These are phyloP conservation scores for Apeltes quadracus DNA, from an alignment of 2,113 vertebrate genomes.

Conservation along the genomic window DNA sequence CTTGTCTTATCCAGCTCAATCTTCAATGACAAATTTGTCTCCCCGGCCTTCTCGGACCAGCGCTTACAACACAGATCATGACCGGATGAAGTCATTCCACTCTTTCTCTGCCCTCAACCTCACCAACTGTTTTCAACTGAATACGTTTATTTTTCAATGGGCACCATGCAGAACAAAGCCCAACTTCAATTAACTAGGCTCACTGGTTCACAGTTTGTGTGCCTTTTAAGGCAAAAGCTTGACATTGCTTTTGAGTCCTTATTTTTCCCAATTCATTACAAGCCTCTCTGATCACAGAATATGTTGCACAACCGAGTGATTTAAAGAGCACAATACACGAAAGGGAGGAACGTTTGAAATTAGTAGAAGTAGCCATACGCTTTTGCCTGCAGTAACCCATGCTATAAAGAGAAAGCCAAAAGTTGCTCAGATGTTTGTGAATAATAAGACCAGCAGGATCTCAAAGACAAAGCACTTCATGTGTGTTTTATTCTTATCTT, in stretches of 20 bases:
- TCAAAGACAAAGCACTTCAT: neutral
- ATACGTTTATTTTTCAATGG: conserved; percentile 47
- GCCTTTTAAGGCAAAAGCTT: conserved; percentile 55
- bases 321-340: conserved; percentile 21
- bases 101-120: conserved; percentile 19
- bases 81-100: conserved; percentile 18
- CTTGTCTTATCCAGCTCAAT: conserved; percentile 1
- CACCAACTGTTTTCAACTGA: conserved; percentile 34
- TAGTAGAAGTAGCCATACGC: conserved; percentile 10
- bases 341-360: conserved; percentile 24
- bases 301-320: conserved; percentile 47
- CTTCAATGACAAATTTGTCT: conserved; percentile 26
- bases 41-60: conserved; percentile 7
- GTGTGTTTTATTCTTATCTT: neutral
- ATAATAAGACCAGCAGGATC: neutral
- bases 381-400: conserved; percentile 17
- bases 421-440: conserved; percentile 11
- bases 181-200: conserved; percentile 57
- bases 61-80: conserved; percentile 18
- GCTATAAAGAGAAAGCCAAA: conserved; percentile 16
- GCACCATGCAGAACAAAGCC: conserved; percentile 58
- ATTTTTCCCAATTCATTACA: conserved; percentile 45
- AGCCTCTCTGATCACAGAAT: conserved; percentile 55
- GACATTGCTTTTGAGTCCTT: conserved; percentile 33
- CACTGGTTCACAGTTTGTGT: conserved; percentile 55